These are phyloP conservation scores for Steatocranus sp. DNA, from an alignment of 2,797 vertebrate genomes.

Conservation along the genomic window DNA sequence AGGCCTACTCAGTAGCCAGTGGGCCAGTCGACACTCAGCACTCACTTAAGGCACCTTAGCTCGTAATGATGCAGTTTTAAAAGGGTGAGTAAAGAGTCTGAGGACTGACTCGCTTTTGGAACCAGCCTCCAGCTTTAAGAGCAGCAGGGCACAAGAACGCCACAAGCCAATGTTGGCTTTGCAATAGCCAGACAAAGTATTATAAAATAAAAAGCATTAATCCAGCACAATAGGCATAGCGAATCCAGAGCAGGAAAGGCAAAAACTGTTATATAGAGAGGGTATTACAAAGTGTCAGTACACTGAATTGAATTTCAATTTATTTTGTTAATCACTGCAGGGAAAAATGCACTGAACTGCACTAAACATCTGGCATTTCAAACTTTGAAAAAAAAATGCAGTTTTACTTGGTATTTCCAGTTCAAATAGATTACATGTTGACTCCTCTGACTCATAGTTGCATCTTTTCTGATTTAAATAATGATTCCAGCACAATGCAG, in stretches of 20 bases:
- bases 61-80: background rate
- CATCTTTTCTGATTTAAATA: background rate
- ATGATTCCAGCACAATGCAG: background rate
- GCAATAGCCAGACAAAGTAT: background rate
- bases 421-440: background rate
- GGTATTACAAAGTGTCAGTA: background rate
- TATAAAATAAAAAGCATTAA: background rate
- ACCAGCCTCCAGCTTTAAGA: background rate
- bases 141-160: background rate
- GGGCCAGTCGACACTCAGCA: background rate
- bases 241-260: background rate
- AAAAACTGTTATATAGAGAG: background rate
- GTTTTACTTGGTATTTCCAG: background rate
- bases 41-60: background rate
- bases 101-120: background rate
- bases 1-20: background rate
- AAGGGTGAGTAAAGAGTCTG: background rate
- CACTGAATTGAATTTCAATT: background rate
- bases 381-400: background rate
- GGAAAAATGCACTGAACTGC: background rate
- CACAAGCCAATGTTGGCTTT: background rate
- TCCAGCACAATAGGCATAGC: background rate
- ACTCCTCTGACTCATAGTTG: background rate
- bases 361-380: background rate
- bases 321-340: background rate